phyloP scores from a whole-genome alignment of 2,888 invertebrate species.

The Cerastis rubricosa region DNA sequence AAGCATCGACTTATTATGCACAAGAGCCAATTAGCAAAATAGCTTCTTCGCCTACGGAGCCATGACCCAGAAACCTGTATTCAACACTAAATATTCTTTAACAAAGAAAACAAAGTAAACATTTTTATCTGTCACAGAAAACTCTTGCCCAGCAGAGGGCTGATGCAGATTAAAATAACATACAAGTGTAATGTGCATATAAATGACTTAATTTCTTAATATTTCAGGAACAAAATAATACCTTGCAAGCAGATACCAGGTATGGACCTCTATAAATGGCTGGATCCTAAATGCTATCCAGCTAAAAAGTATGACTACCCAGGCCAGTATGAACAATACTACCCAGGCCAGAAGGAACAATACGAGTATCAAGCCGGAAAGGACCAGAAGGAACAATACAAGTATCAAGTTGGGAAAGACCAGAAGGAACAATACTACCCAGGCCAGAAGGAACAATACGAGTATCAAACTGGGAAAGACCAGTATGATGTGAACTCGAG shows the following conservation, averaged over 20 bases:
- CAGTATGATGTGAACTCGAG: constrained; percentile 28
- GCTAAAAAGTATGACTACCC: constrained; percentile 18
- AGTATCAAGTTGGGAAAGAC: too few relatives aligned
- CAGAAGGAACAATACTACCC: neutral
- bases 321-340: constrained; percentile 6
- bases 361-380: too few relatives aligned
- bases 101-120: neutral
- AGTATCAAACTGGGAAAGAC: neutral
- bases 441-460: neutral
- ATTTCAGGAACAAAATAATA: constrained; percentile 59
- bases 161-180: neutral
- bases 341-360: neutral
- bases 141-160: neutral
- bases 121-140: neutral
- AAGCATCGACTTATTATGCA: neutral
- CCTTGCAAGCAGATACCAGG: constrained; percentile 58
- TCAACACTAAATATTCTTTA: neutral
- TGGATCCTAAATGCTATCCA: constrained; percentile 49
- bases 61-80: constrained; percentile 4
- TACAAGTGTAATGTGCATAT: neutral
- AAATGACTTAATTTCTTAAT: constrained; percentile 1
- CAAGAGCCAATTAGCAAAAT: constrained; percentile 23
- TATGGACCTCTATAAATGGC: constrained; percentile 59
- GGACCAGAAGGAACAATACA: neutral
- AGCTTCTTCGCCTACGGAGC: neutral